Base-by-base conservation (phyloP, 2,113 vertebrate genomes). In the Hylia prasina region DNA sequence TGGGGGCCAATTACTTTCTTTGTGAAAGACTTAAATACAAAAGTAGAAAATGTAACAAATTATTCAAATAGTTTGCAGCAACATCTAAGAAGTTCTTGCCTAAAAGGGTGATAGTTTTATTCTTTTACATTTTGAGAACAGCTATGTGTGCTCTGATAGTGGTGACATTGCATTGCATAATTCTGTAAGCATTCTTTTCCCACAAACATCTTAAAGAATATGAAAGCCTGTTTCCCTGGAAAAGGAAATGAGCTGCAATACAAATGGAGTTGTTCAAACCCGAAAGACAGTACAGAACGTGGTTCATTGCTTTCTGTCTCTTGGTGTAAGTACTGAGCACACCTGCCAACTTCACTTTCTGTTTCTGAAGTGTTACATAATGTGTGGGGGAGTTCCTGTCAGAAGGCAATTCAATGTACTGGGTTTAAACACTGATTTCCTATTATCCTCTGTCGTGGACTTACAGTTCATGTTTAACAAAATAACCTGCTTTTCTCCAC, bases 321-420 rank as follows among this genome's bases (percentile, higher is more conserved):
- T 56, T 60, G 37, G 72, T 81, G 31, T n/a, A 80, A 93, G 78
- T 48, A 35, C 82, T 75, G 45, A 90, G 79, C 82, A 93, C 82
- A 66, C 18, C 61, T 90, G 64, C 79, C 72, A 82, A 28, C 50
- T 73, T 53, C 17, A 73, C 50, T 77, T 82, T 47, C 51, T 82
- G 47, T 84, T 81, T 64, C 82, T 91, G 56, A 64, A 45, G 53
- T 37, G 56, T 94, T 94, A 44, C 8, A 8, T 89, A 92, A 81
- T 4, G 45, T 92, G 83, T 63, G 91, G 39, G n/a, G 76, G 95
- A 81, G 89, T 83, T 93, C 69, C 68, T 94, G 89, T 90, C 94
- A 95, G 35, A 66, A 88, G 54, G 60, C 83, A 65, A 78, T 86
- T 89, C 70, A 66, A 7, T 23, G 65, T 79, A 31, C 89, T 81